Evolutionary conservation across 2,797 vertebrate species (phyloP).

Genomic region (Lithobates sylvaticus): DNA sequence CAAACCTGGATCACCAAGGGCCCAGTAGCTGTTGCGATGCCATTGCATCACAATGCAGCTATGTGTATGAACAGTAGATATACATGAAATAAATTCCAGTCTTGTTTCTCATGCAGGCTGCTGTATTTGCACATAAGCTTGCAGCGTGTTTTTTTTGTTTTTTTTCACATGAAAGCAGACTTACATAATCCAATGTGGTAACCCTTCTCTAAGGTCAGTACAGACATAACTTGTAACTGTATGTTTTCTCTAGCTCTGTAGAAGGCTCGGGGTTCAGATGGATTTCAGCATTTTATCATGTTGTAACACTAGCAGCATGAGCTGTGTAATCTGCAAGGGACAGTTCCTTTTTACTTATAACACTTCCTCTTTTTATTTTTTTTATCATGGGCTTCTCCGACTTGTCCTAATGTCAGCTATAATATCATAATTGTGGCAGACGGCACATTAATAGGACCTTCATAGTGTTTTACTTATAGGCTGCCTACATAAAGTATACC

Average conservation of each 20-base stretch:
- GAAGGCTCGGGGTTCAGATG: neutral
- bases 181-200: neutral
- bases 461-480: too few species aligned
- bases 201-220: neutral
- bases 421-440: neutral
- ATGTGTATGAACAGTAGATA: too few species aligned
- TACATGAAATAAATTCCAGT: too few species aligned
- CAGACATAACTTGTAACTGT: neutral
- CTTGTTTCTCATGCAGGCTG: neutral
- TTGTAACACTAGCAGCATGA: neutral
- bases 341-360: neutral
- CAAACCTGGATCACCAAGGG: neutral
- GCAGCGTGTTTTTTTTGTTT: neutral
- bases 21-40: neutral
- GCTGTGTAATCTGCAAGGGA: neutral
- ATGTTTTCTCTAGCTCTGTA: neutral
- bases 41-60: too few species aligned
- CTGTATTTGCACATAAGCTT: neutral
- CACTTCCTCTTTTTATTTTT: conserved; percentile 14
- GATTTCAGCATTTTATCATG: conserved; percentile 15
- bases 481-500: too few species aligned
- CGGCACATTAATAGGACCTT: too few species aligned
- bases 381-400: neutral
- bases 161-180: neutral
- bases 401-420: neutral